Base-by-base conservation (phyloP, 2,888 invertebrate species). In the Laothoe populi region DNA sequence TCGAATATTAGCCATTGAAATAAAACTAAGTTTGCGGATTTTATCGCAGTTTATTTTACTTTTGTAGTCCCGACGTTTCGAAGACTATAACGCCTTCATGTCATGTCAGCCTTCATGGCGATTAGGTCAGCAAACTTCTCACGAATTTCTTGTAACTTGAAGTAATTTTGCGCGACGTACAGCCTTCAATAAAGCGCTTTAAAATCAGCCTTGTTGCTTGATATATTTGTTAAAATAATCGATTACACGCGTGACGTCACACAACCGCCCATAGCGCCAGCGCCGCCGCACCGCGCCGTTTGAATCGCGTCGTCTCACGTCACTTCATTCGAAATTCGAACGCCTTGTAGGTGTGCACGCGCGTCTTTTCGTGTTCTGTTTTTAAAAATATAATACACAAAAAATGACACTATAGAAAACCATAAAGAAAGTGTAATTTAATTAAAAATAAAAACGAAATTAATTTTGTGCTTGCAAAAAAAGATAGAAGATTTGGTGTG, bases 241-340 rank as follows among this genome's bases (percentile, higher is more conserved):
- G 53, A 35, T 53, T 35, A 11, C n/a, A 4, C 8, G 10, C 31
- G 53, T 53, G 53, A 53, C 53, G 53, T 53, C 35, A 19, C 53
- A 19, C 19, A 16, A 31, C 49, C 16, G 19, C 31, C 8, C 11
- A 53, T 31, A 21, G 21, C 21, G 57, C 21, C 40, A 13, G 24
- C 40, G 8, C 57, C 1, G 31, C 1, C 31, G 26, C 31, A 5
- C 21, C 48, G 59, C n/a, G 16, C 35, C 13, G 13, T 19, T 35
- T 13, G 45, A 16, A 44, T 8, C 45, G 60, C 46, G 49, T 58
- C 60, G 63, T 44, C 66, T 44, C 67, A 67, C 72, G 66, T 67
- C 66, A 72, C 57, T 69, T 65, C 71, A 69, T 72, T 71, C 66
- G 23, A 68, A 72, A 72, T 70, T 68, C 64, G 58, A 48, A 70